Evolutionary conservation across 2,888 invertebrate genomes (phyloP).

Genomic region (Chymomyza caudatula): DNA sequence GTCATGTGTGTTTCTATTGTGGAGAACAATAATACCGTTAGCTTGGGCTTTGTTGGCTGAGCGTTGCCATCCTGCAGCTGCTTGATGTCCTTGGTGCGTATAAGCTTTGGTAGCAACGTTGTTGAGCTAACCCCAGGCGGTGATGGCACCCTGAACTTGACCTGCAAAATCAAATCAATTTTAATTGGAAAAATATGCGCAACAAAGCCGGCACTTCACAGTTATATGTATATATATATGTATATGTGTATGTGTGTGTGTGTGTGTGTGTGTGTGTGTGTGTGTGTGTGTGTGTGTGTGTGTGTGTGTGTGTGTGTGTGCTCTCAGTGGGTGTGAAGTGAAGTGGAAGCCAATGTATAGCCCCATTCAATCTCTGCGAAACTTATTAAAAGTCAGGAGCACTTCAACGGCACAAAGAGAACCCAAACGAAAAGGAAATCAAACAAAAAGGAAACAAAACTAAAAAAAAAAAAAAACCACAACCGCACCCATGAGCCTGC

Average conservation of each 20-base stretch:
- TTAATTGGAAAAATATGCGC: constrained; percentile 11
- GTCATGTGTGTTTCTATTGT: neutral
- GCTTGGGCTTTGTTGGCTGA: constrained; percentile 82
- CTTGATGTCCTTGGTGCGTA: constrained; percentile 86
- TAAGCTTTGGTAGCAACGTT: constrained; percentile 89
- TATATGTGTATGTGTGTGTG: neutral
- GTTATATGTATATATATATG: neutral
- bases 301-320: neutral
- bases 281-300: neutral
- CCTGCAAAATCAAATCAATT: constrained; percentile 53
- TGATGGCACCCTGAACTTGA: constrained; percentile 78
- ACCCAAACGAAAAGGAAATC: neutral
- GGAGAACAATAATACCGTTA: constrained; percentile 81
- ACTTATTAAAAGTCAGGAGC: constrained; percentile 57
- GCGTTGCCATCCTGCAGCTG: constrained; percentile 77
- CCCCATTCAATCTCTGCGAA: neutral
- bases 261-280: neutral
- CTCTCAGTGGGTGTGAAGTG: neutral
- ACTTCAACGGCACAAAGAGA: constrained; percentile 24
- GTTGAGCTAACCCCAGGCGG: constrained; percentile 79
- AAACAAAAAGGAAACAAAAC: neutral
- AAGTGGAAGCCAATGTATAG: neutral
- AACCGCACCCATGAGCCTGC: neutral
- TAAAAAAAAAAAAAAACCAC: neutral
- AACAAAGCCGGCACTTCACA: neutral